Percentiles rank a stretch among this genome's conserved stretches.
Conservation (phyloP, 2,797 vertebrate genomes). For the Cirrhinus molitorella region DNA sequence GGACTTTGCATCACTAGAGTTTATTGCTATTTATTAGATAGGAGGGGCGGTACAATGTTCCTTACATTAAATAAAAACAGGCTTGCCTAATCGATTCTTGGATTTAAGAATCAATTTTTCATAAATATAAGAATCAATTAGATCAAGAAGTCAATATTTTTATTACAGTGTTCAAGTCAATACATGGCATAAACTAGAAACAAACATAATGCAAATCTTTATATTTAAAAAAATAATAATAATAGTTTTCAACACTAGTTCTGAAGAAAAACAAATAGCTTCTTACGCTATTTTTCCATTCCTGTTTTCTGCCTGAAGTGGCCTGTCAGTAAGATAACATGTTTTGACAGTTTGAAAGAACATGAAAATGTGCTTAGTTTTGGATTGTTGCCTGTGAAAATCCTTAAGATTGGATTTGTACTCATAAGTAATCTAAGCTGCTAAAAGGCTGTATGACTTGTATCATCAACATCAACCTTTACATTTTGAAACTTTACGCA, state of each 20-base stretch:
- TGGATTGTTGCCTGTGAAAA: background rate
- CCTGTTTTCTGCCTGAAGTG: background rate
- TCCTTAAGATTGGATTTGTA: background rate
- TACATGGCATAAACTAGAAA: background rate
- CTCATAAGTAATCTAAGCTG: background rate
- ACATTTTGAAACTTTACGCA: background rate
- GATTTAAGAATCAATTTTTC: too few relatives aligned
- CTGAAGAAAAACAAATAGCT: conserved; percentile 34
- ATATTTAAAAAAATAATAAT: background rate
- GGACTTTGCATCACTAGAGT: too few relatives aligned
- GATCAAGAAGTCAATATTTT: too few relatives aligned
- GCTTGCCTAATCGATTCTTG: too few relatives aligned
- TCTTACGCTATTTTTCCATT: background rate
- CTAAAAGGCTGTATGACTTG: background rate
- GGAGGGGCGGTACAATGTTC: too few relatives aligned
- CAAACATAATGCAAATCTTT: background rate
- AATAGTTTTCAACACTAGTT: background rate
- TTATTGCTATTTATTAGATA: too few relatives aligned
- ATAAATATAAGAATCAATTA: too few relatives aligned
- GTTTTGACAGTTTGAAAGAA: conserved; percentile 14
- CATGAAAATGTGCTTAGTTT: conserved; percentile 19
- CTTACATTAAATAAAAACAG: too few relatives aligned
- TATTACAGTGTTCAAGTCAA: background rate
- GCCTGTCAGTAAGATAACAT: conserved; percentile 1
- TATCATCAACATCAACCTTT: background rate